Base-by-base conservation (phyloP, 2,888 invertebrate species). In the Andricus quercusramuli region DNA sequence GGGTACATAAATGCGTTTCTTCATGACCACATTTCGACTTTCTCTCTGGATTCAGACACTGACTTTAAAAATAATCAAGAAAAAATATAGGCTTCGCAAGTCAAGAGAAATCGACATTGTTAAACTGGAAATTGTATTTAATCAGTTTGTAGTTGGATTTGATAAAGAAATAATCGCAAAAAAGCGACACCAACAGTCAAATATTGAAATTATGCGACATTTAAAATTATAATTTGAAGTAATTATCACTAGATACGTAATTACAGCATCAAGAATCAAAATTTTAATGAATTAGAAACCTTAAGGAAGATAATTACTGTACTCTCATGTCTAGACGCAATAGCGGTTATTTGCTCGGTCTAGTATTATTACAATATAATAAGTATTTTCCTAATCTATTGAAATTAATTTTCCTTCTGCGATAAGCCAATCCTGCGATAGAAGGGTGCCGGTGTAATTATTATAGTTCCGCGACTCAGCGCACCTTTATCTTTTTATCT, bases 1-100 rank as follows among this genome's bases (percentile, higher is more conserved):
- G 25, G 29, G 17, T 13, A 62, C 11, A 59, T 20, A 15, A 25
- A 29, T 11, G 9, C n/a, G 25, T 62, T 15, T 62, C 62, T 15
- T 22, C 25, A 62, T 25, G 22, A 62, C 25, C 25, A 29, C 62
- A 62, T 29, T 22, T 15, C 62, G 25, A 62, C 62, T 62, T 62
- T 62, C 62, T 62, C 62, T 62, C 62, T 62, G 62, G 62, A 22
- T 22, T 62, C 25, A 62, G 25, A 29, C 56, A 56, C n/a, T 56
- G 62, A 29, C 25, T 62, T 62, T 62, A 6, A 62, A 62, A 62
- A 62, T 62, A 29, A 62, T 6, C 62, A 62, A 25, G 25, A 62
- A 62, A 62, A 62, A 25, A 29, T 62, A 62, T 29, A 13, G 62
- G 5, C 25, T 62, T 62, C 4, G 6, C 25, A 25, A 22, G 22